Conservation (phyloP, 2,113 vertebrate genomes). For the Fulica atra region DNA sequence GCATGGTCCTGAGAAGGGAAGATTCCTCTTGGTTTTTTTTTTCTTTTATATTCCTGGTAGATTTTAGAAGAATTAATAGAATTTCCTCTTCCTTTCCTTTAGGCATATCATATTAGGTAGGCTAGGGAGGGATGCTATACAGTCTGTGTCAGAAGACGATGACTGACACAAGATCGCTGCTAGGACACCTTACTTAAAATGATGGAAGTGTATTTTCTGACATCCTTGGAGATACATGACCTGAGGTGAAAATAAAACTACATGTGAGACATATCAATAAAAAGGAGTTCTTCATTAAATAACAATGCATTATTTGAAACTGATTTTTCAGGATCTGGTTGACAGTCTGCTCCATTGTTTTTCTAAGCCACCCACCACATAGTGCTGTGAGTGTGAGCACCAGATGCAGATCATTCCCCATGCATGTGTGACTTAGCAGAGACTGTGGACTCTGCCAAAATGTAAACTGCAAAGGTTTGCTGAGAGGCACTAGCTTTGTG, state of each 20-base stretch:
- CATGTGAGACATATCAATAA: background rate
- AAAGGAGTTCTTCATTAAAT: background rate
- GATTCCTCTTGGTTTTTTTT: background rate
- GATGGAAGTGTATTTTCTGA: background rate
- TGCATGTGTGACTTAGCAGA: background rate
- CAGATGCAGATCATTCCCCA: background rate
- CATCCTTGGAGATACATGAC: background rate
- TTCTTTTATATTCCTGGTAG: background rate
- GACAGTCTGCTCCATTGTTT: background rate
- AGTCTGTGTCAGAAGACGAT: background rate
- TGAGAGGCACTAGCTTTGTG: background rate
- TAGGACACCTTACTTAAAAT: background rate
- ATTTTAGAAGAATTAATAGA: background rate
- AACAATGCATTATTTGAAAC: background rate
- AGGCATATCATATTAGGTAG: background rate
- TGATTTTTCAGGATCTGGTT: background rate
- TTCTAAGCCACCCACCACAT: background rate
- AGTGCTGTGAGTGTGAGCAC: background rate
- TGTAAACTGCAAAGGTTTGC: background rate
- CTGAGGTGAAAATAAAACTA: background rate
- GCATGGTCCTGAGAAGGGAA: background rate
- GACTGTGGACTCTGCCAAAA: background rate
- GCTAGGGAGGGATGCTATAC: background rate
- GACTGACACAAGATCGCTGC: background rate
- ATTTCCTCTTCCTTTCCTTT: background rate